Evolutionary conservation across 2,797 vertebrate species (phyloP).

Genomic region (Microctenopoma lineatum): DNA sequence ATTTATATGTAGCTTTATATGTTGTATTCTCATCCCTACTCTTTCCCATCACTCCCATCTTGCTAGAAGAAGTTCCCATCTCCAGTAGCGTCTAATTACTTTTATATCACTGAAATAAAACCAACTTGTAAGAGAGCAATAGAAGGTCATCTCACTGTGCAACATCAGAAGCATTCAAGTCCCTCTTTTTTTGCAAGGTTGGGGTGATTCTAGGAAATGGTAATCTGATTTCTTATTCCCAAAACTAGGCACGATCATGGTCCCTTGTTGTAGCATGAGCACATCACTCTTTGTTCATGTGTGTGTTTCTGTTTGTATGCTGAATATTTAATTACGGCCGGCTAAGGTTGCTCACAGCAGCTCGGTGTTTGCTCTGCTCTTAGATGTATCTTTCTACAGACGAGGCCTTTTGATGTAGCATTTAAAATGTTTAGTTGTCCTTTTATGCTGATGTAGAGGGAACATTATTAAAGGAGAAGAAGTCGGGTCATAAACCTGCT

Average conservation of each 20-base stretch:
- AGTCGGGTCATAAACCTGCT: too few relatives aligned
- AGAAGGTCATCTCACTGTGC: neutral
- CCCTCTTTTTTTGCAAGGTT: slow-evolving; percentile 8
- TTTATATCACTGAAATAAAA: neutral
- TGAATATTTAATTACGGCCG: slow-evolving; percentile 53
- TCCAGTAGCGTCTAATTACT: neutral
- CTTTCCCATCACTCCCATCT: too few relatives aligned
- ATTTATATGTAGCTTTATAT: too few relatives aligned
- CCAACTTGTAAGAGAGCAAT: too few relatives aligned
- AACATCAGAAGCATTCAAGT: neutral
- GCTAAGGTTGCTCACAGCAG: slow-evolving; percentile 26
- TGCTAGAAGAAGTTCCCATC: neutral
- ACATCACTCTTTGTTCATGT: neutral
- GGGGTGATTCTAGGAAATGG: slow-evolving; percentile 1
- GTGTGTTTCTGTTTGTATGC: slow-evolving; percentile 2
- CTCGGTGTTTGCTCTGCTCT: slow-evolving; percentile 13
- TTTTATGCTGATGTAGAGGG: neutral
- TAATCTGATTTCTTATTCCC: neutral
- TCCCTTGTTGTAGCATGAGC: slow-evolving; percentile 21
- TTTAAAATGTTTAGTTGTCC: neutral
- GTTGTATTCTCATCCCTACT: too few relatives aligned
- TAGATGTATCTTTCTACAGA: neutral
- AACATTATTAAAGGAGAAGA: neutral
- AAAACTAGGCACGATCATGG: slow-evolving; percentile 1
- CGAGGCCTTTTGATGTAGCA: neutral